A percentile compares a stretch with the other conserved stretches of the same genome.
phyloP scores from a whole-genome alignment of 2,888 invertebrate genomes.

The Eupithecia dodoneata region DNA sequence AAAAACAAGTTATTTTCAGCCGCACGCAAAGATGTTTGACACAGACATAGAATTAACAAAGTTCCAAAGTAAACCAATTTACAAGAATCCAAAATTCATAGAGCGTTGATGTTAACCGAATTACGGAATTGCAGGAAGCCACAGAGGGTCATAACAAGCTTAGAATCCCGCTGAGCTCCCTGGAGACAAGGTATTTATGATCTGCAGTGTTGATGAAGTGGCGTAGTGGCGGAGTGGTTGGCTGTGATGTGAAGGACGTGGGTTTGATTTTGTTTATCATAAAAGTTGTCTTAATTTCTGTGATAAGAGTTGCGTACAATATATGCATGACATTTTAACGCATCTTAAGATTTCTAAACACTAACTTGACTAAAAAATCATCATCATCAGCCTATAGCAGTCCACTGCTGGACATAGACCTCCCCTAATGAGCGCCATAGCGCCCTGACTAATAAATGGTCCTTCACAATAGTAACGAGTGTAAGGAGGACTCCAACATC shows the following conservation, averaged over 20 bases:
- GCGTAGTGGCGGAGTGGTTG: not conserved
- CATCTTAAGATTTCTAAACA: too few relatives aligned
- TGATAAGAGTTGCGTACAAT: too few relatives aligned
- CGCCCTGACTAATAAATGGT: too few relatives aligned
- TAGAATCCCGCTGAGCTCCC: constrained; percentile 53
- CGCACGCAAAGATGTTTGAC: not conserved
- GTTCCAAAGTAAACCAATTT: constrained; percentile 6
- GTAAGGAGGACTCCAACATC: too few relatives aligned
- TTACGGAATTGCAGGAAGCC: constrained; percentile 26
- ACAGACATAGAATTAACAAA: not conserved
- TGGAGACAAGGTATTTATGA: constrained; percentile 48
- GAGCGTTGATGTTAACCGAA: constrained; percentile 22
- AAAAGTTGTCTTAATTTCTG: too few relatives aligned
- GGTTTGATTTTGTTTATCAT: not conserved
- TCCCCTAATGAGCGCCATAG: too few relatives aligned
- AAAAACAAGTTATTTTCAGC: not conserved
- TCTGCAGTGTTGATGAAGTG: constrained; percentile 17
- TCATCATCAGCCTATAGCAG: too few relatives aligned
- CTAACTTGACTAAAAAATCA: too few relatives aligned
- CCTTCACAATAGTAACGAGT: too few relatives aligned
- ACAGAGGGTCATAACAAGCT: constrained; percentile 33
- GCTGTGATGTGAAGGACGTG: constrained; percentile 1
- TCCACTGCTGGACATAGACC: too few relatives aligned
- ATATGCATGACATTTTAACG: too few relatives aligned
- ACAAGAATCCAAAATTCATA: constrained; percentile 11